A percentile compares a stretch with the other conserved stretches of the same genome.
phyloP scores from a whole-genome alignment of 1,140 invertebrate species.

The Polypedilum vanderplanki region DNA sequence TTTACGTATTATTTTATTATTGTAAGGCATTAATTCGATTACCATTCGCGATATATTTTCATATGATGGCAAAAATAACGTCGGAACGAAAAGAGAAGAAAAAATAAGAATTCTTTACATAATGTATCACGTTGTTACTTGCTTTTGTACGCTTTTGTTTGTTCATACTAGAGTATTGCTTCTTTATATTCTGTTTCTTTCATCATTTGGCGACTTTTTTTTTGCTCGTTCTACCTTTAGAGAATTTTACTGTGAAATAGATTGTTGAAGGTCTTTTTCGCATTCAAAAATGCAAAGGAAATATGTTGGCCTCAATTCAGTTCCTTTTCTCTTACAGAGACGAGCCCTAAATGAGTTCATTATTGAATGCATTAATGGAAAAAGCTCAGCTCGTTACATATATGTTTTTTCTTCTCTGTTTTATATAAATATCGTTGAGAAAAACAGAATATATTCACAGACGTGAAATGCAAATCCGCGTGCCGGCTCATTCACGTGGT shows the following conservation, averaged over 20 bases:
- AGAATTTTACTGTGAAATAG: not conserved
- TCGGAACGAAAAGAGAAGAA: not conserved
- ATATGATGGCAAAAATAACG: constrained; percentile 9
- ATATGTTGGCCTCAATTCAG: not conserved
- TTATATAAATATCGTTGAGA: too few species aligned
- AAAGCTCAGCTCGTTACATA: too few species aligned
- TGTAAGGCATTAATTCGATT: constrained; percentile 18
- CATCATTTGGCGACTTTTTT: not conserved
- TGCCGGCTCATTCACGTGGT: constrained; percentile 12
- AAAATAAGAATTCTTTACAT: constrained; percentile 8
- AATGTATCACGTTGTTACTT: constrained; percentile 24
- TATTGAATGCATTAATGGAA: not conserved
- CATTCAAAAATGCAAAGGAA: not conserved
- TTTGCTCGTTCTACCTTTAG: not conserved
- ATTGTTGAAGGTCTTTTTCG: not conserved
- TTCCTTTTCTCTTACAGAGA: not conserved
- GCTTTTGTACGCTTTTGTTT: constrained; percentile 7
- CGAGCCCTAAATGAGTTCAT: not conserved
- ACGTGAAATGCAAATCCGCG: not conserved
- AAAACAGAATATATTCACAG: not conserved
- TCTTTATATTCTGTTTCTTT: constrained; percentile 2
- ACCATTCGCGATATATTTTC: not conserved
- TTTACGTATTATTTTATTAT: constrained; percentile 20
- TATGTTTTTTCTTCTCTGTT: too few species aligned
- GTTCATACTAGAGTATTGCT: not conserved